Base-by-base conservation (phyloP, 35 echinoderm and acorn worm species). In the Apostichopus parvimensis region DNA sequence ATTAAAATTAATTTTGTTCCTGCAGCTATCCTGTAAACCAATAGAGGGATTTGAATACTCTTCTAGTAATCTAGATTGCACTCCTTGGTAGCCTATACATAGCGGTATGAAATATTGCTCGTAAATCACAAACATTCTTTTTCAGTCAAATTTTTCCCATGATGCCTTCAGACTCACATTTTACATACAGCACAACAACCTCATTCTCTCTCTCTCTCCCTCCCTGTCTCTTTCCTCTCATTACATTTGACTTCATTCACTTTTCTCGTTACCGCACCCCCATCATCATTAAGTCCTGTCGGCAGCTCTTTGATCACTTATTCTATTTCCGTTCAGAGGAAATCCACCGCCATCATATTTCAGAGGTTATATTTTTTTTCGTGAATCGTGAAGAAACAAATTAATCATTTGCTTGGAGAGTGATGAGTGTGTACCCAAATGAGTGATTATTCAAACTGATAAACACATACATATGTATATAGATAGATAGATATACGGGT, bases 271-370 rank as follows among this genome's bases (percentile, higher is more conserved):
- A 75, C 71, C 14, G 34, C 34, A 45, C 34, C 71, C 71, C 71
- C 71, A 75, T 75, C 14, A 75, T 75, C 71, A 75, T 75, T 75
- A 75, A 75, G n/a, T 75, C n/a, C 71, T 2, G 71, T 75, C 71
- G 71, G 71, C 17, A 3, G 7, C 17, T 75, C 71, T 75, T 75
- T 75, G 71, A 75, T 75, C 71, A 22, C 71, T 75, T 75, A 75
- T 75, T 75, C 14, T 22, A 75, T 75, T 75, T 75, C 71, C 71
- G 71, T 75, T 75, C 71, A 75, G 17, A 75, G 71, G 71, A 22
- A 75, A 13, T 75, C 34, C 71, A 18, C 71, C 71, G 71, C 71
- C 71, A 75, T 75, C 71, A 75, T 75, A 75, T 75, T 75, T 75
- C 71, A 75, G 71, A 75, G 71, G 71, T 75, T 75, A 75, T 75